Evolutionary conservation across 2,888 invertebrate genomes (phyloP), one percentile per base, ranked within the genome.

Genomic region (Andricus quercusramuli): DNA sequence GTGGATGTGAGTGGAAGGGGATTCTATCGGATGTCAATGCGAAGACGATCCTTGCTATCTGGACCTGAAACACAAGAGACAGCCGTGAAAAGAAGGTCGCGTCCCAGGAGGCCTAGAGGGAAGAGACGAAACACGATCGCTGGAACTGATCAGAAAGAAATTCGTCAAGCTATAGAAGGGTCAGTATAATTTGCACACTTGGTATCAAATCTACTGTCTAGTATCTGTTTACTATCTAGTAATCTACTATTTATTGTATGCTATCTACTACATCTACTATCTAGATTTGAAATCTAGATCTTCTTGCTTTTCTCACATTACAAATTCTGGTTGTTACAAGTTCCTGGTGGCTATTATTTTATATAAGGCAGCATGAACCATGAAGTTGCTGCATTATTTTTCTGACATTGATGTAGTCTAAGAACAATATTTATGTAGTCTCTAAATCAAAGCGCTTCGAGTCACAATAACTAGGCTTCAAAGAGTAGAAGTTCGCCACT

Each of bases 121-220:
- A 96, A 97, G 94, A 95, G 97, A 94, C 95, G 98, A 92, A 98
- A 98, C 93, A 98, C 98, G 90, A 96, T 98, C 92, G 97, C 97
- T 89, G 97, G 97, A 93, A 97, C 96, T 90, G 97, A 97, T 94
- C 96, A 97, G 92, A 97, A 96, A 94, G 97, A 97, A 94, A 96
- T 97, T 93, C 95, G 96, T 93, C 96, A 96, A 93, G 97, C 97
- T 90, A 95, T 97, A 90, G 96, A 96, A 94, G 96, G 96, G 97
- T 97, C 94, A 95, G 96, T 95, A 65, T 22, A 17, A 66, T 66
- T 78, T 51, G 15, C 47, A 3, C 9, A 25, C 22, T 59, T 15
- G 11, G 25, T 62, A 15, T 62, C n/a, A 64, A 29, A 29, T 64
- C 15, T 22, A 4, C n/a, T 59, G 59, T 22, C 59, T 13, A 13